Evolutionary conservation across 2,888 invertebrate genomes (phyloP).

Genomic region (Hylaea fasciaria): DNA sequence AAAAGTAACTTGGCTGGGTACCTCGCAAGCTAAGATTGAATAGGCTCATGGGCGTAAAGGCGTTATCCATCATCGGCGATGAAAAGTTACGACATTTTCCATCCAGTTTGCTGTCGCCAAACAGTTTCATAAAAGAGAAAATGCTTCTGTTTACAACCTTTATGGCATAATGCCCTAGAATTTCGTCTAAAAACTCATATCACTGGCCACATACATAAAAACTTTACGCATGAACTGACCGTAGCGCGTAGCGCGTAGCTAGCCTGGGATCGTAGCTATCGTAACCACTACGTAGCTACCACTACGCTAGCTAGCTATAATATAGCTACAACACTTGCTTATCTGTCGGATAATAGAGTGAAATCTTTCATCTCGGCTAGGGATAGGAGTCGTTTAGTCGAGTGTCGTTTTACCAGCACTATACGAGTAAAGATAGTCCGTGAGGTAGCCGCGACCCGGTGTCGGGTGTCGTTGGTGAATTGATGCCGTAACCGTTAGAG

Average conservation of each 20-base stretch:
- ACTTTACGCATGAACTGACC: constrained; percentile 17
- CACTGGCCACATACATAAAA: constrained; percentile 17
- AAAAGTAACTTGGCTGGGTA: constrained; percentile 1
- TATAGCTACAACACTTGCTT: constrained; percentile 28
- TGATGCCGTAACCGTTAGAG: constrained; percentile 19
- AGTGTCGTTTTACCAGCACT: constrained; percentile 35
- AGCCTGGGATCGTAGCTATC: no score
- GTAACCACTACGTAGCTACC: no score
- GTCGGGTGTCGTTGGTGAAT: constrained; percentile 30
- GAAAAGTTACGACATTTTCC: constrained; percentile 21
- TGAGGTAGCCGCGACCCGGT: constrained; percentile 23
- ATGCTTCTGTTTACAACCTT: constrained; percentile 20
- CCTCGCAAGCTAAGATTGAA: constrained; percentile 13
- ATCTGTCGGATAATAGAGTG: constrained; percentile 29
- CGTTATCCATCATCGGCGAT: constrained; percentile 11
- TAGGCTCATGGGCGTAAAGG: constrained; percentile 12
- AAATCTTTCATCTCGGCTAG: constrained; percentile 33
- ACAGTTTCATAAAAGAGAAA: constrained; percentile 16
- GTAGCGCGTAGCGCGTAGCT: constrained; percentile 9
- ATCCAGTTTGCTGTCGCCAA: constrained; percentile 15
- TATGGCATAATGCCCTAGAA: constrained; percentile 7
- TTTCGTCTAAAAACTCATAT: constrained; percentile 16
- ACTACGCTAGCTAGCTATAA: no score
- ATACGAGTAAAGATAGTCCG: constrained; percentile 29
- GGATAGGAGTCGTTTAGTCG: constrained; percentile 33